These are phyloP conservation scores for Melanotaenia duboulayi DNA, from an alignment of 2,113 vertebrate genomes.

Conservation along the genomic window DNA sequence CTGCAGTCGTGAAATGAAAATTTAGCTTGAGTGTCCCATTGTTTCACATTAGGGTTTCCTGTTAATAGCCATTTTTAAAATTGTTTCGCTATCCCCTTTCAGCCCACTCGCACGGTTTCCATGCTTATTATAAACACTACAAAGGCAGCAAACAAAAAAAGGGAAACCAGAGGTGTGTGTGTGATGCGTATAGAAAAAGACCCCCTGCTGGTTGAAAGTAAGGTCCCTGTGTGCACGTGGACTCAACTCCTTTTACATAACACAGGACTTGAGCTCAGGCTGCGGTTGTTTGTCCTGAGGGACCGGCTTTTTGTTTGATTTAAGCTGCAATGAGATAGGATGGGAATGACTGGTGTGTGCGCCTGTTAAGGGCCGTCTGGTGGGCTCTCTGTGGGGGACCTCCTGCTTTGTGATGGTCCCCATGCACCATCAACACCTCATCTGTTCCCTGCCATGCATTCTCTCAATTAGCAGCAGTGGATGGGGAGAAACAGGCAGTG, in stretches of 20 bases:
- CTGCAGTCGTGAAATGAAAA: slow-evolving; percentile 28
- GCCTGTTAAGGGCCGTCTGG: slow-evolving; percentile 72
- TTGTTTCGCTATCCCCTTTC: slow-evolving; percentile 49
- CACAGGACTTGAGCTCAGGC: slow-evolving; percentile 20
- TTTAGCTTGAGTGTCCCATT: slow-evolving; percentile 53
- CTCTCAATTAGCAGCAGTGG: slow-evolving; percentile 83
- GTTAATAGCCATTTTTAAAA: slow-evolving; percentile 49
- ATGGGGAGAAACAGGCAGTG: slow-evolving; percentile 31
- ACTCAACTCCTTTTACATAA: slow-evolving; percentile 54
- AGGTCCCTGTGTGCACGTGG: slow-evolving; percentile 45
- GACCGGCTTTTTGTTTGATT: slow-evolving; percentile 68
- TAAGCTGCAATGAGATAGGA: slow-evolving; percentile 56
- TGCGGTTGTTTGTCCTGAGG: slow-evolving; percentile 59
- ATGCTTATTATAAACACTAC: slow-evolving; percentile 56
- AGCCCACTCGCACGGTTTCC: slow-evolving; percentile 30
- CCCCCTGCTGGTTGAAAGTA: slow-evolving; percentile 64
- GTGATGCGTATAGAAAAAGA: slow-evolving; percentile 36
- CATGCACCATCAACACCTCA: slow-evolving; percentile 84
- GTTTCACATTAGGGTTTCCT: slow-evolving; percentile 50
- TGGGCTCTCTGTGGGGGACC: slow-evolving; percentile 81
- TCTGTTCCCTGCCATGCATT: slow-evolving; percentile 83
- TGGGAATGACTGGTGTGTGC: slow-evolving; percentile 39
- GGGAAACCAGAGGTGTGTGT: slow-evolving; percentile 18
- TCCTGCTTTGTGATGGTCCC: slow-evolving; percentile 84
- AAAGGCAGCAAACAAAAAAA: slow-evolving; percentile 56